phyloP scores from a whole-genome alignment of 1,140 invertebrate genomes.

The Mactra quadrangularis region DNA sequence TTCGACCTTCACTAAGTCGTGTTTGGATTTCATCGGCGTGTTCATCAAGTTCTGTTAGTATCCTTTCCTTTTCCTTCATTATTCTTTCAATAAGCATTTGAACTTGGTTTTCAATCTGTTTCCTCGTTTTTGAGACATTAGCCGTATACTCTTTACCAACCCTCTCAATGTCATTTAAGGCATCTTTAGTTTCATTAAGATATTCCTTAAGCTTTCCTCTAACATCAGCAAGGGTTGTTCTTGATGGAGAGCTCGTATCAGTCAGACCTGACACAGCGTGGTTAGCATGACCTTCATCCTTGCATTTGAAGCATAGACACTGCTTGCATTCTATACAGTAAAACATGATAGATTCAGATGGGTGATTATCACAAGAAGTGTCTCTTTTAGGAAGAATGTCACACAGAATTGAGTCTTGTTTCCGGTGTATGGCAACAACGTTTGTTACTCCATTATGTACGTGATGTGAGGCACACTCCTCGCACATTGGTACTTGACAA shows the following conservation, averaged over 20 bases:
- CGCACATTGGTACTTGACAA: conserved; percentile 52
- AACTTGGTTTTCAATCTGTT: conserved; percentile 38
- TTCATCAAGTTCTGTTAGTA: conserved; percentile 24
- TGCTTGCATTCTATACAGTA: conserved; percentile 19
- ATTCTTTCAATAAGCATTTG: conserved; percentile 32
- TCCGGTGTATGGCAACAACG: conserved; percentile 44
- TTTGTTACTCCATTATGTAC: conserved; percentile 52
- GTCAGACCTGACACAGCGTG: conserved; percentile 46
- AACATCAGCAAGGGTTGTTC: conserved; percentile 48
- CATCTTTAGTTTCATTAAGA: conserved; percentile 47
- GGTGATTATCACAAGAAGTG: conserved; percentile 37
- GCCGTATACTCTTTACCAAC: conserved; percentile 32
- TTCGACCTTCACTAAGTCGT: neutral
- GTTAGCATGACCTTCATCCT: conserved; percentile 33
- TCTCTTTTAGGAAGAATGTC: conserved; percentile 49
- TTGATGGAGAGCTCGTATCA: conserved; percentile 6
- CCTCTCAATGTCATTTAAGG: conserved; percentile 44
- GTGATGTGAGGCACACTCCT: conserved; percentile 37
- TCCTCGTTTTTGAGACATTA: conserved; percentile 34
- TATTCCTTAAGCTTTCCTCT: conserved; percentile 41
- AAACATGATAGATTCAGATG: conserved; percentile 26
- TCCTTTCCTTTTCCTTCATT: conserved; percentile 28
- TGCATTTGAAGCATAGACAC: conserved; percentile 51
- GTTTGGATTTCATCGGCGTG: conserved; percentile 48
- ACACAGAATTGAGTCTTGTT: conserved; percentile 53